Conservation (phyloP, 2,888 invertebrate genomes). For the Erpobdella octoculata region DNA sequence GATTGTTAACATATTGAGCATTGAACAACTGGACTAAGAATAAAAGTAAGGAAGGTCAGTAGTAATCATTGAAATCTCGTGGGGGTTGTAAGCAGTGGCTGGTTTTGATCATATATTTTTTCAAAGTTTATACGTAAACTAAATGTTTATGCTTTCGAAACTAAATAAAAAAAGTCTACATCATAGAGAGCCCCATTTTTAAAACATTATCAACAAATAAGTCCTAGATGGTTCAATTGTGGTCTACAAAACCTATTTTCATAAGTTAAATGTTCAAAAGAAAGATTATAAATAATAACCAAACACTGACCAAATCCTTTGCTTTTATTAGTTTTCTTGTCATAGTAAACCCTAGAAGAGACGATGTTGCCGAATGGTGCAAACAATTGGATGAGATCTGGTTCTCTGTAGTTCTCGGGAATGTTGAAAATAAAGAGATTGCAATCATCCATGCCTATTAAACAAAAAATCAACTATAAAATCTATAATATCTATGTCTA, state of each 20-base stretch:
- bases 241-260: too few relatives aligned
- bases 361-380: conserved; percentile 29
- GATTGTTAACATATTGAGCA: too few relatives aligned
- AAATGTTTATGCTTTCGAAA: too few relatives aligned
- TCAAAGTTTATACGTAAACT: too few relatives aligned
- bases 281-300: neutral
- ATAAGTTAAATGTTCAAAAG: too few relatives aligned
- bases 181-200: neutral
- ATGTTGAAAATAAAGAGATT: conserved; percentile 30
- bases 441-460: conserved; percentile 26
- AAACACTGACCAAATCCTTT: conserved; percentile 28
- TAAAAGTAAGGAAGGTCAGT: too few relatives aligned
- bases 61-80: too few relatives aligned
- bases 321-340: conserved; percentile 25
- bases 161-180: too few relatives aligned
- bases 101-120: too few relatives aligned
- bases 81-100: too few relatives aligned
- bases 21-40: too few relatives aligned
- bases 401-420: conserved; percentile 24
- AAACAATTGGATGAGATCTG: conserved; percentile 27
- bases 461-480: neutral
- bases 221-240: too few relatives aligned
- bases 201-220: neutral
- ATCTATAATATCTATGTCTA: neutral
- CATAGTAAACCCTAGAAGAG: conserved; percentile 25